Conservation (phyloP, 2,888 invertebrate genomes). For the Idaea dimidiata region DNA sequence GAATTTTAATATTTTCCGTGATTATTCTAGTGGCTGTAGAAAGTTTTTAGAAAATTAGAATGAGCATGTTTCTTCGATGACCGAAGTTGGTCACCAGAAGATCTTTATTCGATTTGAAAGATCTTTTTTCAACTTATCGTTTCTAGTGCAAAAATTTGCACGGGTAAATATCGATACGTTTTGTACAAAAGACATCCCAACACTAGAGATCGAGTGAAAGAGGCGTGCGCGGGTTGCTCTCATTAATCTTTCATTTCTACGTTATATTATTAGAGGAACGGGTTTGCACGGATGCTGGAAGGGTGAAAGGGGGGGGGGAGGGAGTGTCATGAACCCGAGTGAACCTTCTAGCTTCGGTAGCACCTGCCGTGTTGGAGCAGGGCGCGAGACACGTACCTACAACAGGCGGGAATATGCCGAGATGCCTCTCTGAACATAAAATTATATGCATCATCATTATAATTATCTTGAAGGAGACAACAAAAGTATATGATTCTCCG, state of each 20-base stretch:
- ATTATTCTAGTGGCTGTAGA: too few relatives aligned
- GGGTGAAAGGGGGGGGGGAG: slow-evolving; percentile 34
- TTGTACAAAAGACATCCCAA: slow-evolving; percentile 21
- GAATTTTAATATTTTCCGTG: too few relatives aligned
- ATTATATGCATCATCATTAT: not conserved
- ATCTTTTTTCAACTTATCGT: too few relatives aligned
- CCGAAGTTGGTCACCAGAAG: too few relatives aligned
- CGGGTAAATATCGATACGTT: not conserved
- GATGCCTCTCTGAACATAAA: not conserved
- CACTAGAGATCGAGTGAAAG: slow-evolving; percentile 66
- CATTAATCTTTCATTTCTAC: slow-evolving; percentile 81
- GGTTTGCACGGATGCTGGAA: slow-evolving; percentile 77
- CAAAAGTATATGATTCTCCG: too few relatives aligned
- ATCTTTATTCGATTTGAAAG: too few relatives aligned
- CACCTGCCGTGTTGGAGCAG: slow-evolving; percentile 77
- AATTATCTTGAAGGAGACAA: too few relatives aligned
- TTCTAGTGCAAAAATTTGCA: not conserved
- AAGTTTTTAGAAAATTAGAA: too few relatives aligned
- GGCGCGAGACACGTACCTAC: slow-evolving; percentile 16
- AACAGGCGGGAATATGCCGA: not conserved
- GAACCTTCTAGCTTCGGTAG: slow-evolving; percentile 76
- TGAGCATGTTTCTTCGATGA: too few relatives aligned
- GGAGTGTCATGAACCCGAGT: slow-evolving; percentile 71
- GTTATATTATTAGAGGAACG: slow-evolving; percentile 80
- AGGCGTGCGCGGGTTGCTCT: slow-evolving; percentile 80